Evolutionary conservation across 1,140 invertebrate genomes (phyloP).

Genomic region (Tetragnatha versicolor): DNA sequence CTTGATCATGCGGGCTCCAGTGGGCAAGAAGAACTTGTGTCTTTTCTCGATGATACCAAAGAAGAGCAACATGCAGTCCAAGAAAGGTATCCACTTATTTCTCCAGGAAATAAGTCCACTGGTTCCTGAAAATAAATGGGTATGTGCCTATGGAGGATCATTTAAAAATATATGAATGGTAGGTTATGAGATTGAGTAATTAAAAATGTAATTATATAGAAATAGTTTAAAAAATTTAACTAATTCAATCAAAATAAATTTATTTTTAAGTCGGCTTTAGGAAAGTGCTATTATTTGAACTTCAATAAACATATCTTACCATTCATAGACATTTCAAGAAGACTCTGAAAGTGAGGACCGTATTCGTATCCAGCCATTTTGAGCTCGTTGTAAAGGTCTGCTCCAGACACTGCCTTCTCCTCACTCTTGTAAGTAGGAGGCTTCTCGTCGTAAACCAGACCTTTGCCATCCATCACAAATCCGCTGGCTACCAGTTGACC

Average conservation of each 20-base stretch:
- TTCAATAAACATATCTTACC: not conserved
- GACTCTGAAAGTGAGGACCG: conserved; percentile 67
- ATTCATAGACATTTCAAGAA: conserved; percentile 53
- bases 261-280: not conserved
- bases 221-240: no score
- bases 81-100: conserved; percentile 28
- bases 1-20: not conserved
- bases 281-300: not conserved
- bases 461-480: not conserved
- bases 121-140: conserved; percentile 39
- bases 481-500: not conserved
- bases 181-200: no score
- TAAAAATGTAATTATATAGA: no score
- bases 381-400: conserved; percentile 69
- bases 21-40: not conserved
- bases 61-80: conserved; percentile 11
- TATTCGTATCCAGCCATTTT: conserved; percentile 69
- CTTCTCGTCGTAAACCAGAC: not conserved
- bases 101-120: conserved; percentile 7
- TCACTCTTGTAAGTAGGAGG: not conserved
- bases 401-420: not conserved
- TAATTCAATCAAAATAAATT: not conserved
- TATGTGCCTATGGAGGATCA: no score
- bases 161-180: no score
- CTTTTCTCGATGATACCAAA: not conserved